Base-by-base conservation (phyloP, 2,797 vertebrate species). In the Peromyscus aztecus region DNA sequence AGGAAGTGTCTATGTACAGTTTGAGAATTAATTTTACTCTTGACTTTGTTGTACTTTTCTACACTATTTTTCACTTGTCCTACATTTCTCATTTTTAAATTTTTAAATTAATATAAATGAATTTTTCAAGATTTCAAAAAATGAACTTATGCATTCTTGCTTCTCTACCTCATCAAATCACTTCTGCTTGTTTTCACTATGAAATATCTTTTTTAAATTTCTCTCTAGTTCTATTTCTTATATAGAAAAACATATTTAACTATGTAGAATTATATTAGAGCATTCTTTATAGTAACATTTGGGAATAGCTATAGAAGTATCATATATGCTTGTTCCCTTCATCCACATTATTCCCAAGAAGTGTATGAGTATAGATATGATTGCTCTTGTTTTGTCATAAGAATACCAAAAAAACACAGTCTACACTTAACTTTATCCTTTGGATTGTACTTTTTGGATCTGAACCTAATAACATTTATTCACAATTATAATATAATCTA, bases 31-130 rank as follows among this genome's bases (percentile, higher is more conserved):
- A 73, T 67, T 86, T 94, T 49, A 89, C 16, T 73, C 12, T n/a
- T 69, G 37, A 77, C 80, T 69, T 84, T 10, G 55, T 37, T 4
- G 21, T 69, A 34, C 4, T 90, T 90, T 95, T 55, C 27, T 93
- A 57, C 16, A 61, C 80, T 75, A 63, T 63, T 81, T 91, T 88
- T 46, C 37, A 59, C 80, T 67, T 94, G 24, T 2, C 17, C 0
- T 77, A 80, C 75, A 55, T 61, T 55, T 90, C 27, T 73, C 4
- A 27, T 57, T 77, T 92, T 96, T 34, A 52, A 43, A 78, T 65
- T 61, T 55, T 84, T 88, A 49, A 46, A 57, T 55, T 27, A 49
- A 24, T 59, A 21, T 31, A 65, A 49, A 67, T 21, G 29, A 67
- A 16, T 85, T 34, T 65, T 49, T 85, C 24, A 85, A 69, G 65